These are phyloP conservation scores for Tenebrosternarchus preto DNA, from an alignment of 2,113 vertebrate species.

Conservation along the genomic window DNA sequence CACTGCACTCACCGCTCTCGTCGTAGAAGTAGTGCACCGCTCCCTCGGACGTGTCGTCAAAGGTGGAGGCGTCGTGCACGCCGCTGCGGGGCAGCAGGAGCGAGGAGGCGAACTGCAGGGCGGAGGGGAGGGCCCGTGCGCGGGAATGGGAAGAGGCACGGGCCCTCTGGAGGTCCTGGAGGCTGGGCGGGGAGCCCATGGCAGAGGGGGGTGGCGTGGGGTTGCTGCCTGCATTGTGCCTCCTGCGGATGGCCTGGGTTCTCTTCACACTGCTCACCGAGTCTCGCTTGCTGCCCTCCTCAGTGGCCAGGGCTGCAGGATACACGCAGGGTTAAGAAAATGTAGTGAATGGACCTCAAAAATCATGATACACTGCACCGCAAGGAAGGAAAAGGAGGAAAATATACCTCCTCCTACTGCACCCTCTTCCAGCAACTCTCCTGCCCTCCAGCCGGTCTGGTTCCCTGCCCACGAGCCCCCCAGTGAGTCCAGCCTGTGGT, in stretches of 20 bases:
- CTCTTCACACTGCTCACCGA: constrained; percentile 82
- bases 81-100: constrained; percentile 82
- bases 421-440: constrained; percentile 80
- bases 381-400: too few species aligned
- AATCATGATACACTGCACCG: too few species aligned
- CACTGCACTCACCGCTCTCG: constrained; percentile 80
- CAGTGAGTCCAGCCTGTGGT: constrained; percentile 75
- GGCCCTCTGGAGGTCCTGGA: constrained; percentile 84
- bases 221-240: constrained; percentile 90
- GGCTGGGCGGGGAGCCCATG: constrained; percentile 89
- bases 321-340: not conserved
- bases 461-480: constrained; percentile 80
- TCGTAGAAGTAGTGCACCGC: constrained; percentile 90
- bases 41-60: constrained; percentile 87
- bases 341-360: not conserved
- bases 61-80: constrained; percentile 87
- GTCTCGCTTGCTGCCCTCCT: constrained; percentile 78
- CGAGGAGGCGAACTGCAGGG: constrained; percentile 86
- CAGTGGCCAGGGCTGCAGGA: constrained; percentile 50
- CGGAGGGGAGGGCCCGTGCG: constrained; percentile 82
- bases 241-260: constrained; percentile 84
- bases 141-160: constrained; percentile 84
- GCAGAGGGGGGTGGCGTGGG: constrained; percentile 87
- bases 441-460: constrained; percentile 79
- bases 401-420: constrained; percentile 83